phyloP scores from a whole-genome alignment of 1,140 invertebrate species.

The Saxidomus purpurata region DNA sequence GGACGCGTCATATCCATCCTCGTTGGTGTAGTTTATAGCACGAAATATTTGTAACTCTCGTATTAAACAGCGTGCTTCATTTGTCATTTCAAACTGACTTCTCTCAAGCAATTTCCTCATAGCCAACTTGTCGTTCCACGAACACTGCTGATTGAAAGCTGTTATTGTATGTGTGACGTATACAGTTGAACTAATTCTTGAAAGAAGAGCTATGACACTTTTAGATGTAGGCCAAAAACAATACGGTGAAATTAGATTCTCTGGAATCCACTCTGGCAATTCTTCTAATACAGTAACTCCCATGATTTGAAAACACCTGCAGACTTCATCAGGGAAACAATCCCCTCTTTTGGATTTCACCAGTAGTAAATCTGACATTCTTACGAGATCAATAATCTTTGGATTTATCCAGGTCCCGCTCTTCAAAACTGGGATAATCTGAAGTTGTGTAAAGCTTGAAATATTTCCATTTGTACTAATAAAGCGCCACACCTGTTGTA shows the following conservation, averaged over 20 bases:
- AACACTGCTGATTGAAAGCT: background rate
- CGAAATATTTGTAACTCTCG: background rate
- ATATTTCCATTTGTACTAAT: background rate
- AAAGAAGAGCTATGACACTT: background rate
- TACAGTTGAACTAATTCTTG: background rate
- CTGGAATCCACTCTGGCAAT: constrained; percentile 9
- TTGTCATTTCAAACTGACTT: background rate
- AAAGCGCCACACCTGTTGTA: background rate
- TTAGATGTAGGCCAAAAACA: background rate
- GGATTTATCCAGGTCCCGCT: background rate
- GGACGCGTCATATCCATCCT: background rate
- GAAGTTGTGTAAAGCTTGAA: background rate
- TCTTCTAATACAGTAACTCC: background rate
- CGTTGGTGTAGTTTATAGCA: background rate
- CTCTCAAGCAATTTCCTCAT: background rate
- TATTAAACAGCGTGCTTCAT: background rate
- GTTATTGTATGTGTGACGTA: background rate
- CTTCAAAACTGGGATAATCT: constrained; percentile 1
- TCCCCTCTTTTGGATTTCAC: background rate
- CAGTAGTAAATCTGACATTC: background rate
- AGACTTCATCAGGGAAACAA: background rate
- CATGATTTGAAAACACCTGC: constrained; percentile 15
- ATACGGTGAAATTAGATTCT: background rate
- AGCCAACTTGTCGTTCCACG: background rate
- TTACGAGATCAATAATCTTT: background rate